Base-by-base conservation (phyloP, 1,140 invertebrate genomes). In the Caenorhabditis tropicalis region DNA sequence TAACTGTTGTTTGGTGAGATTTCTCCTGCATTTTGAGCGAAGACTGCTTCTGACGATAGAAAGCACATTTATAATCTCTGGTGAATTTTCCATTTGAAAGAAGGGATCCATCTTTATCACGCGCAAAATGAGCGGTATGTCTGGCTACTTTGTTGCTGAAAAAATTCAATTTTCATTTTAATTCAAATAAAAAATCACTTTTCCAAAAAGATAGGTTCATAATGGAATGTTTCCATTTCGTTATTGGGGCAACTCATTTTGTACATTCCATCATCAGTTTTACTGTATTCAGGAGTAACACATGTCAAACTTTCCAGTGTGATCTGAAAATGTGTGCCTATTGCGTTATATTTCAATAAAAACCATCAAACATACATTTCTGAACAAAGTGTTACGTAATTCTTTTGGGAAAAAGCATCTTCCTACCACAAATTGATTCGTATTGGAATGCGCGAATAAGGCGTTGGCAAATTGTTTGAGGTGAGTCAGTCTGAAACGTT, bases 221-320 rank as follows among this genome's bases (percentile, higher is more conserved):
- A 74, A 12, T 74, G 65, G 16, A 43, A 74, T 1, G 27, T 12
- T 24, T 74, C 65, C 65, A 74, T 74, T 74, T 74, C 65, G 33
- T 46, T 43, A 74, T 74, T 74, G 9, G 65, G 65, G 15, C 65
- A 74, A n/a, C 65, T 74, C 65, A 74, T 74, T 74, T 74, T 74
- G n/a, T 19, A 74, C 65, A 74, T 39, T 46, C 65, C 65, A 46
- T 39, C 36, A 15, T 74, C 65, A 24, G 36, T 43, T 21, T 46
- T 43, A 10, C 36, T 46, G n/a, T 36, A 74, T 6, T 43, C 65
- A 6, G 65, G 65, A 19, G 43, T 74, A 21, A 2, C 36, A 43
- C 65, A 74, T 43, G 43, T 31, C n/a, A 74, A n/a, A 2, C 24
- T 24, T 39, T 74, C 65, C 2, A 74, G 6, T 12, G 36, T 21